These are phyloP conservation scores for Heliocidaris erythrogramma DNA, from an alignment of 35 echinoderm and acorn worm genomes.

Conservation along the genomic window DNA sequence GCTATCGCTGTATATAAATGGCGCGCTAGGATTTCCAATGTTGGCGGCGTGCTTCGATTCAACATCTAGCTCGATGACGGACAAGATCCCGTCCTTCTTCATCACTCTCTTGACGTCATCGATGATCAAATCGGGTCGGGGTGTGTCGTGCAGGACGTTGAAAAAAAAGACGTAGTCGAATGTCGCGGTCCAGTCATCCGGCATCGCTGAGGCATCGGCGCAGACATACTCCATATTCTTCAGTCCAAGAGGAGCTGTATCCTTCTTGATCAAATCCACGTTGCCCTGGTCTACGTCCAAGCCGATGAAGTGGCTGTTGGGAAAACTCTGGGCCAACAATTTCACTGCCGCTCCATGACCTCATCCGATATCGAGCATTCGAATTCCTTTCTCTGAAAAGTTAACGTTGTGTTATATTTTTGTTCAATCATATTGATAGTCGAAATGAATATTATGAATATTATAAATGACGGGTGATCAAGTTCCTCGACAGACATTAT, in stretches of 20 bases:
- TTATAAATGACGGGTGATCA: too few species aligned
- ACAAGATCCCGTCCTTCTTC: slow-evolving; percentile 67
- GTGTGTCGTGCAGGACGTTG: slow-evolving; percentile 88
- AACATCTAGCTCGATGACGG: slow-evolving; percentile 79
- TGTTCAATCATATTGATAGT: too few species aligned
- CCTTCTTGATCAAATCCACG: slow-evolving; percentile 58
- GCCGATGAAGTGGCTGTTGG: slow-evolving; percentile 78
- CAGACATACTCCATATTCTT: slow-evolving; percentile 76
- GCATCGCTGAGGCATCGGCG: slow-evolving; percentile 72
- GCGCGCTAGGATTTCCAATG: slow-evolving; percentile 81
- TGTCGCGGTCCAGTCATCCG: slow-evolving; percentile 66
- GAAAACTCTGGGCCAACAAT: slow-evolving; percentile 78
- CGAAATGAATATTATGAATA: too few species aligned
- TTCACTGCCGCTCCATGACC: slow-evolving; percentile 71
- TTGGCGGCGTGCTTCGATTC: slow-evolving; percentile 75
- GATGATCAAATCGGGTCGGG: slow-evolving; percentile 68
- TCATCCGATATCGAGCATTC: slow-evolving; percentile 87
- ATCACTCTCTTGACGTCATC: slow-evolving; percentile 74
- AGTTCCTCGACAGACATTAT: too few species aligned
- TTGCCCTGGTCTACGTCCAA: slow-evolving; percentile 81
- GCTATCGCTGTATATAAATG: slow-evolving; percentile 86
- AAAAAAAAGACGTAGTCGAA: slow-evolving; percentile 84
- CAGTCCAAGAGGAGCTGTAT: slow-evolving; percentile 54
- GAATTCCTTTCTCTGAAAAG: slow-evolving; percentile 66
- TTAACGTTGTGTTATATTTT: too few species aligned